Evolutionary conservation across 2,888 invertebrate genomes (phyloP).

Genomic region (Cataglyphis altisquamis): DNA sequence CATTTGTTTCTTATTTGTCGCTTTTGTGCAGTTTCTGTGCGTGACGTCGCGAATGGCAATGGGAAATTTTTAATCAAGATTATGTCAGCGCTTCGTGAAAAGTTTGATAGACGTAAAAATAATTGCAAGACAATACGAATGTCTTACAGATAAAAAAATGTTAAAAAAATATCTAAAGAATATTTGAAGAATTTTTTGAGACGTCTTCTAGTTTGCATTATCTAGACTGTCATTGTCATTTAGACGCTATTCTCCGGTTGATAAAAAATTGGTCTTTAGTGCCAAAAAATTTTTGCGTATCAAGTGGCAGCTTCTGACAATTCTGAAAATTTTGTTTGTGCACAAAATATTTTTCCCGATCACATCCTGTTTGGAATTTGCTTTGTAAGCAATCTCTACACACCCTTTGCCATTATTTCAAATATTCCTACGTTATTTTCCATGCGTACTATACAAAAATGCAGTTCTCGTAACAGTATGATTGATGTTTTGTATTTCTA

Average conservation of each 20-base stretch:
- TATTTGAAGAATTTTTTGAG: conserved; percentile 4
- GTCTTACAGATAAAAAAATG: not conserved
- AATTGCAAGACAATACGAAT: conserved; percentile 7
- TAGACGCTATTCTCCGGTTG: not conserved
- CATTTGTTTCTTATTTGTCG: conserved; percentile 33
- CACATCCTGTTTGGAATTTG: not conserved
- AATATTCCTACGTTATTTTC: not conserved
- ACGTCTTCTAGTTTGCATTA: not conserved
- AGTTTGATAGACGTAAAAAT: not conserved
- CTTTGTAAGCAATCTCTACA: not conserved
- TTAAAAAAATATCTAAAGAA: not conserved
- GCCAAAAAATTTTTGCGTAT: conserved; percentile 10
- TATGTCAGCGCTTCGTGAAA: not conserved
- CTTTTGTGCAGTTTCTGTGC: conserved; percentile 1
- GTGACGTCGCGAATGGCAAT: not conserved
- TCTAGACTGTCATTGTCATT: conserved; percentile 14
- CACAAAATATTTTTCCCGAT: conserved; percentile 16
- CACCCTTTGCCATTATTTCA: not conserved
- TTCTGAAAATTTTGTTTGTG: not conserved
- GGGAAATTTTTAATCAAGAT: conserved; percentile 26
- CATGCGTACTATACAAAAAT: not conserved
- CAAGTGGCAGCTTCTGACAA: not conserved
- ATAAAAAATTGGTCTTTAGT: conserved; percentile 1
- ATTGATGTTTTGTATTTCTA: not conserved
- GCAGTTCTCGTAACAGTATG: conserved; percentile 10